Base-by-base conservation (phyloP, 2,888 invertebrate genomes). In the Halocaridina rubra region DNA sequence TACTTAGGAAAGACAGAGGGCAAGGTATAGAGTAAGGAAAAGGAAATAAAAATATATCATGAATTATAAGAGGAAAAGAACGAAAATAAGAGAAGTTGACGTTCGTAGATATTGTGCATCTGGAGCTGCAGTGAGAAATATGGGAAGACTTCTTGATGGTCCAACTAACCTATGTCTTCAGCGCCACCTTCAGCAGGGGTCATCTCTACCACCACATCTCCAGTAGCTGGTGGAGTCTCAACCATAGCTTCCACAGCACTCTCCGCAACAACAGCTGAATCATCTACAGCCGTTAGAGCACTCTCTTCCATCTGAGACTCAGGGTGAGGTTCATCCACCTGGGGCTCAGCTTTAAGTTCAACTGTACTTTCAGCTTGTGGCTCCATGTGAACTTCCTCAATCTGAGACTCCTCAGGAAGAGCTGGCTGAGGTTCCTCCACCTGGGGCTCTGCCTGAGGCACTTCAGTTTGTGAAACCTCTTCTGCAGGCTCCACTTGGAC, bases 111-210 rank as follows among this genome's bases (percentile, higher is more conserved):
- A 77, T 69, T 77, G 57, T 64, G 82, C 77, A 32, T 71, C 77
- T n/a, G 72, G 82, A 84, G 82, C 77, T 57, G 78, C 76, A 76
- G 30, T 67, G 75, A 76, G 27, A 46, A 53, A 74, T 39, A 27
- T 27, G 67, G 75, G 82, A 77, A 32, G 72, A 61, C 33, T n/a
- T 53, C 33, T 61, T 10, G 57, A 24, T 33, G 30, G 64, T 19
- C 72, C 84, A 61, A 84, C 84, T 84, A 84, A 84, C 84, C 84
- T 84, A 84, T 29, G 46, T 67, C 77, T 71, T 76, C 81, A 53
- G 64, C 69, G 74, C 67, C 53, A 32, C 33, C 84, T 46, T 77
- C 84, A 57, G 24, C 75, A 59, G 59, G 53, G 33, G 78, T 72
- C 84, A 53, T 39, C 64, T 61, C 46, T 79, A 74, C 75, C 81